Percentiles rank a stretch among this genome's conserved stretches.
phyloP scores from a whole-genome alignment of 2,797 vertebrate species.

The Hylomyscus alleni region DNA sequence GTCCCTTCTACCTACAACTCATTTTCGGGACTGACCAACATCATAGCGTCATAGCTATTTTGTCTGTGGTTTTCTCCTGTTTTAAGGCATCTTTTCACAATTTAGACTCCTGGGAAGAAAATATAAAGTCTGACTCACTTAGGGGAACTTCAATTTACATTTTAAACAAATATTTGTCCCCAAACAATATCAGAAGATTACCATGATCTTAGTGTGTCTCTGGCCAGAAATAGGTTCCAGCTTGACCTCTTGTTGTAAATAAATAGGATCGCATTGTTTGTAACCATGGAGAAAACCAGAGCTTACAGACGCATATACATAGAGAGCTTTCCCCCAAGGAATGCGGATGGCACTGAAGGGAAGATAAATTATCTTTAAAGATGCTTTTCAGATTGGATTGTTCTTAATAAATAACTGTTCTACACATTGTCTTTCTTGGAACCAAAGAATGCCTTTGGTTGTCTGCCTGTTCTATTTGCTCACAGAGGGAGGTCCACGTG shows the following conservation, averaged over 20 bases:
- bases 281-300: conserved; percentile 84
- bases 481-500: conserved; percentile 76
- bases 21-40: conserved; percentile 66
- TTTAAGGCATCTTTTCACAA: conserved; percentile 36
- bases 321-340: conserved; percentile 83
- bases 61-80: conserved; percentile 68
- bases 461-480: conserved; percentile 59
- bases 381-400: conserved; percentile 80
- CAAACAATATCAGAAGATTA: conserved; percentile 80
- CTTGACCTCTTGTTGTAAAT: conserved; percentile 86
- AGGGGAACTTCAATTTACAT: conserved; percentile 80
- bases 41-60: conserved; percentile 11
- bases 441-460: conserved; percentile 73
- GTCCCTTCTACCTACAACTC: conserved; percentile 43
- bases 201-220: conserved; percentile 60
- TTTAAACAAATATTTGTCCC: conserved; percentile 85
- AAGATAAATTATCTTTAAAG: conserved; percentile 82
- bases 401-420: conserved; percentile 80
- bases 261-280: conserved; percentile 82
- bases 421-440: conserved; percentile 69
- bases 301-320: conserved; percentile 87
- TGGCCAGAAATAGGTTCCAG: conserved; percentile 71
- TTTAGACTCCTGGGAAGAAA: conserved; percentile 55
- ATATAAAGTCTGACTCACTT: conserved; percentile 43
- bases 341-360: conserved; percentile 79